phyloP scores from a whole-genome alignment of 2,113 vertebrate genomes.

The Stigmatopora argus region DNA sequence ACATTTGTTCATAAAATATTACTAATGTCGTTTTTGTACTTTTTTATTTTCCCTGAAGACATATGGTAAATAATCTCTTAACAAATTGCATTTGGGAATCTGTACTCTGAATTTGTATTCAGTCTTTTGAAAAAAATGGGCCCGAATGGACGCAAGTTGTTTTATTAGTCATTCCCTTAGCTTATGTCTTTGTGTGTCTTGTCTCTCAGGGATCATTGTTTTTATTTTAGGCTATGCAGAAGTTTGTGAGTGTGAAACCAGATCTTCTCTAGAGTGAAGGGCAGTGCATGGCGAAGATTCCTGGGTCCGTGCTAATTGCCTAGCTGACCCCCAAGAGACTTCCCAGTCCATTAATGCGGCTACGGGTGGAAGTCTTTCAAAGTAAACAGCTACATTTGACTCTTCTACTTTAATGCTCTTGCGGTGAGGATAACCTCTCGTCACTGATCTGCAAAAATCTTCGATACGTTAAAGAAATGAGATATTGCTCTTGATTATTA shows the following conservation, averaged over 20 bases:
- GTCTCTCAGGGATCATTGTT: slow-evolving; percentile 28
- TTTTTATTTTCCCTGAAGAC: too few species aligned
- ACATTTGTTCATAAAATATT: too few species aligned
- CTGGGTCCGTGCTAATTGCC: slow-evolving; percentile 56
- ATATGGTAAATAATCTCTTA: too few species aligned
- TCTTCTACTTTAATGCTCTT: neutral
- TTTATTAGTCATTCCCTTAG: neutral
- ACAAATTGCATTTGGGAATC: too few species aligned
- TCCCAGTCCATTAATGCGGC: slow-evolving; percentile 55
- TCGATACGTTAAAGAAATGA: neutral
- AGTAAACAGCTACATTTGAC: slow-evolving; percentile 21
- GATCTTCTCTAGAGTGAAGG: slow-evolving; percentile 51
- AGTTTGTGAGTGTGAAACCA: slow-evolving; percentile 53
- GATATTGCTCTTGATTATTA: neutral
- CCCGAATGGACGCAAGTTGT: neutral
- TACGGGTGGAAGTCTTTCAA: slow-evolving; percentile 28
- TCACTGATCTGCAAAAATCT: too few species aligned
- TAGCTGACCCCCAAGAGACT: slow-evolving; percentile 54
- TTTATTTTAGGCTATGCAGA: slow-evolving; percentile 20
- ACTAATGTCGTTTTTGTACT: too few species aligned
- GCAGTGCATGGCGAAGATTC: slow-evolving; percentile 34
- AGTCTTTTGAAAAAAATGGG: too few species aligned
- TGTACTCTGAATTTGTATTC: too few species aligned
- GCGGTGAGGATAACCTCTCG: too few species aligned
- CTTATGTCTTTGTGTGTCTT: neutral